Evolutionary conservation across 2,113 vertebrate genomes (phyloP), one percentile per base, ranked within the genome.

Genomic region (Gobiocypris rarus): DNA sequence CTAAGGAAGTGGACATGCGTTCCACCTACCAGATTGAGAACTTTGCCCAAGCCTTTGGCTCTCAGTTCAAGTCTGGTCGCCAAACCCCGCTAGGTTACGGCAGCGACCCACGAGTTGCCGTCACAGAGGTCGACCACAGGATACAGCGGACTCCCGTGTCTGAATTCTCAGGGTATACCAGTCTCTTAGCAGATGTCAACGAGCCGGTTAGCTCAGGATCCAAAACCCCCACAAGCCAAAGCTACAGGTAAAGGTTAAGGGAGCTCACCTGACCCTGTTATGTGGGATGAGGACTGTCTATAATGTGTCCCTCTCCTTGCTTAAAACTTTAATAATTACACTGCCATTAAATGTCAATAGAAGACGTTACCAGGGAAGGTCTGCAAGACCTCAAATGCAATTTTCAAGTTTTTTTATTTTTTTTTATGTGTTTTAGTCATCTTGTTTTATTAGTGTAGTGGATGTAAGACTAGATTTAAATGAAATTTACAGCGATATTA

Each of bases 141-240:
- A 96, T 97, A 95, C 77, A 83, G 63, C 96, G 96, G 96, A 99
- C 97, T 96, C 96, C 97, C 85, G 96, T 97, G 93, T 96, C 97
- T 94, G 98, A 99, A 97, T 99, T 99, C 97, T 99, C 98, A 99
- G 98, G 98, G 97, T 99, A 97, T 96, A 96, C 96, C 95, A 97
- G 96, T 94, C 97, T 99, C 96, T 96, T 99, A 96, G 97, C 97
- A 95, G 98, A 99, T 92, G 97, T 98, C 89, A 96, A 93, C 88
- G 97, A 98, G 96, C 96, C 98, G 95, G 97, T 96, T 95, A 98
- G 96, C 96, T 96, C 97, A 93, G 95, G 96, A 97, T 97, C 97
- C 91, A 99, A 99, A 96, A 98, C 97, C 93, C 96, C 96, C 86
- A 98, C 96, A 94, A 98, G 97, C 96, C 98, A 99, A 95, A 99